Conservation (phyloP, 2,113 vertebrate genomes). For the Craseonycteris thonglongyai region DNA sequence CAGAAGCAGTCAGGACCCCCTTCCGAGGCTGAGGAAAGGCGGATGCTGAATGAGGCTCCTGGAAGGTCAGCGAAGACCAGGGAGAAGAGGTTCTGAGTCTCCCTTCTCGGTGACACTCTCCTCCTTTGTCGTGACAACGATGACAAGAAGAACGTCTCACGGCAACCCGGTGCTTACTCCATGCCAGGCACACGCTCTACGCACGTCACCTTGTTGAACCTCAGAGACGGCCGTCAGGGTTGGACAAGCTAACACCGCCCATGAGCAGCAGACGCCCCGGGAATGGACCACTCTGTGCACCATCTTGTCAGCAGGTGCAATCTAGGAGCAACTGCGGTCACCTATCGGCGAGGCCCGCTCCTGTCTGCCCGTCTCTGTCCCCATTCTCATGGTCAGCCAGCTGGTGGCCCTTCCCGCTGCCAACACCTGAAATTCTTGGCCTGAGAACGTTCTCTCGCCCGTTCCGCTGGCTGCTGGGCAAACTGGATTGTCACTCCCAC, state of each 20-base stretch:
- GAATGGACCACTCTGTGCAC: not conserved
- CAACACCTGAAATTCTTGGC: not conserved
- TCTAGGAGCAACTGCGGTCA: too few relatives aligned
- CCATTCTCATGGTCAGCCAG: rapidly evolving
- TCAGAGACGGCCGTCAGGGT: rapidly evolving
- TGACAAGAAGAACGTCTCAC: not conserved
- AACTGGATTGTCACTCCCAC: not conserved
- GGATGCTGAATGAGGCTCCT: not conserved
- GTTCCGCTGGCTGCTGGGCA: not conserved
- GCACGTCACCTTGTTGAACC: not conserved
- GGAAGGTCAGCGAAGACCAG: too few relatives aligned
- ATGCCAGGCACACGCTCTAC: rapidly evolving
- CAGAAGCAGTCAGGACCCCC: not conserved
- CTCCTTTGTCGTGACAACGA: not conserved
- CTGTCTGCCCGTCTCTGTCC: not conserved
- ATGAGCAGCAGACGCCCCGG: not conserved
- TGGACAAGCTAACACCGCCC: not conserved
- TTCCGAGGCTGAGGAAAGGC: not conserved
- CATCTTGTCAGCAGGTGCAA: not conserved
- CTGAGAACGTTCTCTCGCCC: not conserved
- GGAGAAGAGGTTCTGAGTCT: not conserved
- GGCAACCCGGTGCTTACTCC: too few relatives aligned
- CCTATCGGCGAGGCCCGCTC: rapidly evolving
- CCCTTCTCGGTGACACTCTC: not conserved
- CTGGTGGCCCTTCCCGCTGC: not conserved